These are phyloP conservation scores for Macropus fuliginosus DNA, from an alignment of 2,797 vertebrate species.

Conservation along the genomic window DNA sequence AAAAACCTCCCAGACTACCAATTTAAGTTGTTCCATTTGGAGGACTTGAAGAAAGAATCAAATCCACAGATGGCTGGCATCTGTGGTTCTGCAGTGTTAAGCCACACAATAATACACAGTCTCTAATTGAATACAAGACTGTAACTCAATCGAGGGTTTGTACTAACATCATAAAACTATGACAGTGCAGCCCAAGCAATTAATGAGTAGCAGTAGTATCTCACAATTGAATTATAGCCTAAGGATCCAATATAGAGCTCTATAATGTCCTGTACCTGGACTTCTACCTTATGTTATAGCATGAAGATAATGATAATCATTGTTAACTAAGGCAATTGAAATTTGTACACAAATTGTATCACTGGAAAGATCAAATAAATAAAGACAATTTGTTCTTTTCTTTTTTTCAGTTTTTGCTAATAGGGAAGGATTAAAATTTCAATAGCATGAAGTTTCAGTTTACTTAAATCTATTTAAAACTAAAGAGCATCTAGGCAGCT, in stretches of 20 bases:
- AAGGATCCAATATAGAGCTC: conserved; percentile 28
- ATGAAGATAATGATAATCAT: conserved; percentile 37
- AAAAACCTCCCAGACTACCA: conserved; percentile 68
- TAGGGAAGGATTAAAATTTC: conserved; percentile 49
- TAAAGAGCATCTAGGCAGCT: conserved; percentile 60
- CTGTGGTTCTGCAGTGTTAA: conserved; percentile 72
- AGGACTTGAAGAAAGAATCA: conserved; percentile 61
- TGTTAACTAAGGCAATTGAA: not conserved
- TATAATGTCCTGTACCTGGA: conserved; percentile 9
- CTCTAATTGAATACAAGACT: conserved; percentile 79
- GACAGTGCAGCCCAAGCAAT: conserved; percentile 67
- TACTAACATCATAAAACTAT: conserved; percentile 75
- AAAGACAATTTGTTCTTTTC: not conserved
- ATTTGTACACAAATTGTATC: not conserved
- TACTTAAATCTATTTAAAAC: conserved; percentile 67
- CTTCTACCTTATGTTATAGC: conserved; percentile 26
- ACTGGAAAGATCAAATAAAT: not conserved
- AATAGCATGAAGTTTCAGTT: conserved; percentile 61
- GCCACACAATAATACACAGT: conserved; percentile 67
- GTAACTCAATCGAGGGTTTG: conserved; percentile 76
- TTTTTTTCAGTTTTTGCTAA: not conserved
- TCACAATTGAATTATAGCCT: conserved; percentile 55
- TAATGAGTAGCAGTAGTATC: conserved; percentile 72
- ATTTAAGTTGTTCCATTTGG: conserved; percentile 75
- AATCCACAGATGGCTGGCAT: conserved; percentile 77